Evolutionary conservation across 1,140 invertebrate genomes (phyloP).

Genomic region (Thaumatotibia leucotreta): DNA sequence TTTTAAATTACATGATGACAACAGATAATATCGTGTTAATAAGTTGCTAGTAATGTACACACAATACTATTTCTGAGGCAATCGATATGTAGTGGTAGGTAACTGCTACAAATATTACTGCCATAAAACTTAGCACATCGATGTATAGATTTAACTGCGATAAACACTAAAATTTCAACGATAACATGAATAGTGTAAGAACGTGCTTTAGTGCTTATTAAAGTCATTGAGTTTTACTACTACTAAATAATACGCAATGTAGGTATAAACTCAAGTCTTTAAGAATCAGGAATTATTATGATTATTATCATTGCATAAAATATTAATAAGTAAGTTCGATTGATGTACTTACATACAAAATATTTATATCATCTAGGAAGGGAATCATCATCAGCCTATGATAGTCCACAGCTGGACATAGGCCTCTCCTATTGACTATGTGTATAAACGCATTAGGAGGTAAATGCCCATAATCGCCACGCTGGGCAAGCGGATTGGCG

Average conservation of each 20-base stretch:
- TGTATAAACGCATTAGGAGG: too few species aligned
- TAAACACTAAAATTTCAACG: not conserved
- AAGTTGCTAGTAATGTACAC: not conserved
- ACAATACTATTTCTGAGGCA: not conserved
- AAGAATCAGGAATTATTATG: not conserved
- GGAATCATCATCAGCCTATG: too few species aligned
- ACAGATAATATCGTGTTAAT: not conserved
- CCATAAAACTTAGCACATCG: not conserved
- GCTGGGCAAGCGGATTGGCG: too few species aligned
- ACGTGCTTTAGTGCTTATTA: not conserved
- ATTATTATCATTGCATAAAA: too few species aligned
- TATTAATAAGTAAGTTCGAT: too few species aligned
- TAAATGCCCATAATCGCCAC: too few species aligned
- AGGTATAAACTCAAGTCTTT: not conserved
- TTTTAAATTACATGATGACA: not conserved
- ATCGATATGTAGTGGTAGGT: not conserved
- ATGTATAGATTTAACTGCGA: not conserved
- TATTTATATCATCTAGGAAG: too few species aligned
- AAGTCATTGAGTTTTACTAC: not conserved
- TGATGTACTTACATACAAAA: too few species aligned
- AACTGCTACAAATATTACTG: not conserved
- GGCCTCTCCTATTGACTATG: too few species aligned
- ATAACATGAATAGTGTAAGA: not conserved
- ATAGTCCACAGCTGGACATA: too few species aligned
- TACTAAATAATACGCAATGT: not conserved